Percentiles rank a stretch among this genome's conserved stretches.
phyloP scores from a whole-genome alignment of 2,113 vertebrate species.

The Mus pahari region DNA sequence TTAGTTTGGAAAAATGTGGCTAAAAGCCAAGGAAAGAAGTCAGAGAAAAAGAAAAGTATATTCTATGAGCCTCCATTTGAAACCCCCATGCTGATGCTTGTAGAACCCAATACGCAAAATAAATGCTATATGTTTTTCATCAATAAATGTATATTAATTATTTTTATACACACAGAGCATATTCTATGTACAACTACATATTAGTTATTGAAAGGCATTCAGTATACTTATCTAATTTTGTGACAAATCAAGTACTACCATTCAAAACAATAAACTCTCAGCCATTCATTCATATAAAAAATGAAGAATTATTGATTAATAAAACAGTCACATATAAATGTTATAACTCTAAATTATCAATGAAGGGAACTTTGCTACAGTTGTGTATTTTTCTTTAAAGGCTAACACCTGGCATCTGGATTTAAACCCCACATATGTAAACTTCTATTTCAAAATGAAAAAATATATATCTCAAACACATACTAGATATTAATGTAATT shows the following conservation, averaged over 20 bases:
- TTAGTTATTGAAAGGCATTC: neutral
- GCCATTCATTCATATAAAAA: neutral
- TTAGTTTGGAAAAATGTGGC: neutral
- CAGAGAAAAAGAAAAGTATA: neutral
- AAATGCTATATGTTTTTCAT: neutral
- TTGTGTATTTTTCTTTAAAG: neutral
- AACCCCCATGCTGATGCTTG: neutral
- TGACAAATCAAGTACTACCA: neutral
- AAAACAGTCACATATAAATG: neutral
- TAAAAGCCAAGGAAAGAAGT: neutral
- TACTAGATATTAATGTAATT: neutral
- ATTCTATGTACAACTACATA: neutral
- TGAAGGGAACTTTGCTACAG: neutral
- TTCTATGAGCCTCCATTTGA: neutral
- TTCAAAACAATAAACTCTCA: neutral
- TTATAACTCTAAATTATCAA: neutral
- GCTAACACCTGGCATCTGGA: neutral
- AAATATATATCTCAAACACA: neutral
- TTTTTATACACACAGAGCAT: neutral
- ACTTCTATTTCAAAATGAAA: neutral
- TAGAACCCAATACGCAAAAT: neutral
- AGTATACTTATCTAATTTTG: neutral
- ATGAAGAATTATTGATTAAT: neutral
- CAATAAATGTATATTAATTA: neutral
- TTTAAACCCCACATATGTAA: neutral